Evolutionary conservation across 2,888 invertebrate genomes (phyloP), one percentile per base, ranked within the genome.

Genomic region (Pristionchus exspectatus): DNA sequence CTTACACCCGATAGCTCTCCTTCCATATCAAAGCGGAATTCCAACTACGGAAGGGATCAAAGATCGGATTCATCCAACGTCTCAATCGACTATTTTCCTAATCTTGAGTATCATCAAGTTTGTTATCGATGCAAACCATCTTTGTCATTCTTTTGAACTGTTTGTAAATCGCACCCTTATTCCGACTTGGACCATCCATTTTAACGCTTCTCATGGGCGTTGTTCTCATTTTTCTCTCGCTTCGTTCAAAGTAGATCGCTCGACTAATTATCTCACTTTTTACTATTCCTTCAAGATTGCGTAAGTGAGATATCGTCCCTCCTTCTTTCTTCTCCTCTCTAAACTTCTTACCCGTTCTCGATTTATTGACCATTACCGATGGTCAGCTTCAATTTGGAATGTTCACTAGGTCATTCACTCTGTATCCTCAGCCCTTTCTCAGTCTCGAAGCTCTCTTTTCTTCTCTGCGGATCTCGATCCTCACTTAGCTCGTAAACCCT

Each of bases 221-320:
- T 74, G 59, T 21, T 74, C 74, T 74, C 2, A 33, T 24, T 56
- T 18, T n/a, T 54, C 54, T 56, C 54, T 56, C 56, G 2, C 83
- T 56, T 24, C 54, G 38, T 38, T 77, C 77, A 44, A 77, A 77
- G 77, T 77, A 77, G 77, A 77, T 77, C 77, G 44, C 44, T 38
- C 77, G 21, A 44, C 44, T 77, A 77, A 38, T 44, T 77, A 77
- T 77, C 77, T 77, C 77, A 77, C 77, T 77, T 77, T 77, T 77
- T 77, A 77, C 44, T 77, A 77, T 77, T 77, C n/a, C 14, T 77
- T 44, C 77, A 77, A 77, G 77, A 77, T 77, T 44, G 38, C 77
- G 77, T 44, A 18, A 77, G 38, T 77, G 77, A 77, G 77, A 77
- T 77, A 77, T 44, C 38, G 77, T 44, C 44, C 44, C 77, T 77